Evolutionary conservation across 2,888 invertebrate species (phyloP).

Genomic region (Hyppa rectilinea): DNA sequence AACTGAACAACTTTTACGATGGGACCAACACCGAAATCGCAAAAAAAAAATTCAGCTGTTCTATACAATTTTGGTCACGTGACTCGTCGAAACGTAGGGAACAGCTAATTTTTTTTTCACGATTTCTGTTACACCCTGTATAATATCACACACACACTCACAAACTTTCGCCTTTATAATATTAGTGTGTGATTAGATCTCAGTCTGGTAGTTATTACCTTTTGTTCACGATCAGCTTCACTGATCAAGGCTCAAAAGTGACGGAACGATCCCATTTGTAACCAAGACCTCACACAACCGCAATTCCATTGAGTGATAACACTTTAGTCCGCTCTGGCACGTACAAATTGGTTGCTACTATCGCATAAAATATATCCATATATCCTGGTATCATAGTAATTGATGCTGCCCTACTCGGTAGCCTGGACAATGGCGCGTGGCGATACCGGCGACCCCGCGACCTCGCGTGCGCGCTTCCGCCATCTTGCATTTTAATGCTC

Average conservation of each 20-base stretch:
- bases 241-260: conserved; percentile 16
- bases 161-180: no score
- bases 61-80: no score
- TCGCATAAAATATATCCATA: conserved; percentile 27
- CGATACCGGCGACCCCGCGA: conserved; percentile 86
- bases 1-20: no score
- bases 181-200: no score
- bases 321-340: conserved; percentile 34
- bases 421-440: conserved; percentile 89
- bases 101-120: no score
- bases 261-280: conserved; percentile 24
- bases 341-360: conserved; percentile 35
- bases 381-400: conserved; percentile 47
- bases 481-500: conserved; percentile 89
- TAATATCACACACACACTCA: no score
- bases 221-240: background rate
- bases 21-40: no score
- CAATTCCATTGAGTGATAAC: conserved; percentile 43
- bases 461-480: conserved; percentile 90
- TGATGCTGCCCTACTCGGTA: conserved; percentile 73
- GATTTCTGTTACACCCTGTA: no score
- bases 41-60: no score
- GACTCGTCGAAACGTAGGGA: no score
- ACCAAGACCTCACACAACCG: conserved; percentile 24
- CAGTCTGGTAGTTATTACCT: no score